phyloP scores from a whole-genome alignment of 2,113 vertebrate species.

The Myrmecophaga tridactyla region DNA sequence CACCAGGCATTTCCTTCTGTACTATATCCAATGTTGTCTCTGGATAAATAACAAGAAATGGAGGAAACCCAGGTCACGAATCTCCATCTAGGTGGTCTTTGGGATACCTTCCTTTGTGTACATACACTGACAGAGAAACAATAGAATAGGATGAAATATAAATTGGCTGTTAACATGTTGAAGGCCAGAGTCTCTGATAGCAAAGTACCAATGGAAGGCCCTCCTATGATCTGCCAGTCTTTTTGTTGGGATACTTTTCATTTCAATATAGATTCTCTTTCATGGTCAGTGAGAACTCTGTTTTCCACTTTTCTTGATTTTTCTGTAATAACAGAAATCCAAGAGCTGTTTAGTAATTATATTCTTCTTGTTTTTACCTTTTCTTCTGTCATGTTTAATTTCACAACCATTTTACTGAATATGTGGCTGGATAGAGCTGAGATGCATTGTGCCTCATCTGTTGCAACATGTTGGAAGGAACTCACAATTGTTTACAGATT shows the following conservation, averaged over 20 bases:
- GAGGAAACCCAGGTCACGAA: not conserved
- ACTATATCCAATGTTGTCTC: not conserved
- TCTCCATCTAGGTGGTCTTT: not conserved
- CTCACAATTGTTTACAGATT: conserved; percentile 68
- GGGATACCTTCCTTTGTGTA: not conserved
- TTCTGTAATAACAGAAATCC: conserved; percentile 60
- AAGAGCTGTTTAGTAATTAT: conserved; percentile 57
- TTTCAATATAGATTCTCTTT: not conserved
- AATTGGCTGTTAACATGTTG: not conserved
- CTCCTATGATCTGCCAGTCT: not conserved
- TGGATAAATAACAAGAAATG: not conserved
- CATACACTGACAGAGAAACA: not conserved
- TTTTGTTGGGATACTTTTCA: not conserved
- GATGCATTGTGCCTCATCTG: conserved; percentile 64
- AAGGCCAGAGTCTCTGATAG: not conserved
- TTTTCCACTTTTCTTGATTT: conserved; percentile 43
- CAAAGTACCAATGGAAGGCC: not conserved
- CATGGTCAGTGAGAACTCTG: not conserved
- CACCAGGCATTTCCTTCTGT: not conserved
- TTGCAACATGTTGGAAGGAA: conserved; percentile 64
- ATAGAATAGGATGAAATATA: not conserved
- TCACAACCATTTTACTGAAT: conserved; percentile 63
- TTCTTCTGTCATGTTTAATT: conserved; percentile 65
- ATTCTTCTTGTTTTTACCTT: conserved; percentile 43
- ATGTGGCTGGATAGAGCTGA: conserved; percentile 58